A percentile compares a stretch with the other conserved stretches of the same genome.
Conservation (phyloP, 1,140 invertebrate species). For the Pseudomyrmex dendroicus region DNA sequence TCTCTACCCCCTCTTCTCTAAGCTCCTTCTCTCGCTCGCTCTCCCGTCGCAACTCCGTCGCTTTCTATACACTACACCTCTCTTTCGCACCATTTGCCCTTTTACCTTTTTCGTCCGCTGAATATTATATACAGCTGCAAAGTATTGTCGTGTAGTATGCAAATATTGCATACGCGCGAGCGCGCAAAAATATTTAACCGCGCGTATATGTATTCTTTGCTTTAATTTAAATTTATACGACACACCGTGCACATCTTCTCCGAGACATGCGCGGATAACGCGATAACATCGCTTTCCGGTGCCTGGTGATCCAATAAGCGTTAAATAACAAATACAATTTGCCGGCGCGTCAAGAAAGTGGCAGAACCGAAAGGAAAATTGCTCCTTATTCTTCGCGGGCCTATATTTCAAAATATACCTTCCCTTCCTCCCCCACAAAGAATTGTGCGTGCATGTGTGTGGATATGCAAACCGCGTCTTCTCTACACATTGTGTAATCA, state of each 20-base stretch:
- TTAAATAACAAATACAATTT: constrained; percentile 39
- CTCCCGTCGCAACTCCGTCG: too few relatives aligned
- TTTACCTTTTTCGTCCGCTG: constrained; percentile 49
- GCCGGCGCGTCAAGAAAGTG: background rate
- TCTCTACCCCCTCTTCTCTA: constrained; percentile 4
- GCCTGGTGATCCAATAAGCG: constrained; percentile 23
- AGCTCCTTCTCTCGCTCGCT: constrained; percentile 10
- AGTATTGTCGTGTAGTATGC: constrained; percentile 52
- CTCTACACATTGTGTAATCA: constrained; percentile 9
- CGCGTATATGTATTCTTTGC: constrained; percentile 15
- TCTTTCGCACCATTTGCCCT: constrained; percentile 48
- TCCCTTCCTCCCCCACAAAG: too few relatives aligned
- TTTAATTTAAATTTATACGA: constrained; percentile 50
- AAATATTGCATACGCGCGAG: constrained; percentile 33
- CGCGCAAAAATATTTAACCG: constrained; percentile 27
- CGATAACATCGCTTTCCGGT: background rate
- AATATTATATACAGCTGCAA: constrained; percentile 46
- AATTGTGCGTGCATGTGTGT: background rate
- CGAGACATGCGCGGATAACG: constrained; percentile 7
- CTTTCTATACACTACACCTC: background rate
- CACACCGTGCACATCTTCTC: background rate
- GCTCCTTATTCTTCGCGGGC: background rate
- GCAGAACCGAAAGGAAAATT: background rate
- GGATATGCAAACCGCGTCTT: background rate
- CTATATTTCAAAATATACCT: too few relatives aligned